Conservation (phyloP, 2,113 vertebrate genomes). For the Ursus arctos region DNA sequence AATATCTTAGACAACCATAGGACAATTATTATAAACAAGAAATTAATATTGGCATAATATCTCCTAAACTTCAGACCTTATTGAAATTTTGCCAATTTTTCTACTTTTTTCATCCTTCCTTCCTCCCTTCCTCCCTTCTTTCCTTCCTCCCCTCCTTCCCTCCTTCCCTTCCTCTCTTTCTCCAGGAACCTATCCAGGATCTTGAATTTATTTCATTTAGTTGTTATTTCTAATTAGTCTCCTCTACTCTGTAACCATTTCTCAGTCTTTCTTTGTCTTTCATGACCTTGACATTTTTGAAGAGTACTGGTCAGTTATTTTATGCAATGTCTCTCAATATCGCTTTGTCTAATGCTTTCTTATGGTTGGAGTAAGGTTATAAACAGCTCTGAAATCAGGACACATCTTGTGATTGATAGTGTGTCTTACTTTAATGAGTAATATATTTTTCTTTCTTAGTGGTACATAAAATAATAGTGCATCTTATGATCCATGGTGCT, state of each 20-base stretch:
- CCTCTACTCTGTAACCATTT: background rate
- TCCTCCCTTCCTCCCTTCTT: too few relatives aligned
- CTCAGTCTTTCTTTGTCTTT: background rate
- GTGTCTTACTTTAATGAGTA: background rate
- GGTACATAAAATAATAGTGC: background rate
- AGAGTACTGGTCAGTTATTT: background rate
- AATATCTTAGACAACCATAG: slow-evolving; percentile 4
- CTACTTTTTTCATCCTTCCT: background rate
- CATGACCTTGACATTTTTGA: background rate
- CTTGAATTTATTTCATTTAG: background rate
- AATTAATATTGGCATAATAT: background rate
- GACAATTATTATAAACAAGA: background rate
- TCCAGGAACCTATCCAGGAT: background rate
- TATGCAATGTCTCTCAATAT: background rate
- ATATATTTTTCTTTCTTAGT: background rate
- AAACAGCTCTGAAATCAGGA: background rate
- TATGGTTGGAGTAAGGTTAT: background rate
- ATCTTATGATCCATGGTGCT: background rate
- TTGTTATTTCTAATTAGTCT: background rate
- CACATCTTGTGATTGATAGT: background rate
- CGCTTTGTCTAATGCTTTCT: background rate
- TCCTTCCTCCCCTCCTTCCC: background rate
- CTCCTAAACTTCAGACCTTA: background rate
- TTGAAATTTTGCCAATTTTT: background rate
- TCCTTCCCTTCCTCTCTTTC: background rate